phyloP scores from a whole-genome alignment of 2,113 vertebrate species.

The Carlito syrichta region DNA sequence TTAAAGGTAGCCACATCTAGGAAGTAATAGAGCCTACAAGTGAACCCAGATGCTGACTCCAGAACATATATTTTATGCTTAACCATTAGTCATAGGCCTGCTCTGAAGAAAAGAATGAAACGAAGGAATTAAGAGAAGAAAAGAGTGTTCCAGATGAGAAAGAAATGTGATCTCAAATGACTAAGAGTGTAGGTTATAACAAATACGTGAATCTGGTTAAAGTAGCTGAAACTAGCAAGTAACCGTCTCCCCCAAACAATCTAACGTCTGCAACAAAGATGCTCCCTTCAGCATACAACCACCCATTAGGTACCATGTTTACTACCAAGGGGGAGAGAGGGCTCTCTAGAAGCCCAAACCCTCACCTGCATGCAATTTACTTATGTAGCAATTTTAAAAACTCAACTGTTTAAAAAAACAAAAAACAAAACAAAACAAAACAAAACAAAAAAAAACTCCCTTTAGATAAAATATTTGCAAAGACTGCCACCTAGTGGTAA shows the following conservation, averaged over 20 bases:
- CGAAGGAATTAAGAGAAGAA: not conserved
- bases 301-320: no score
- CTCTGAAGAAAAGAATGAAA: not conserved
- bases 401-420: no score
- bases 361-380: no score
- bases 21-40: not conserved
- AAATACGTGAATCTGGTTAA: not conserved
- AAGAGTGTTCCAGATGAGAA: not conserved
- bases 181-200: not conserved
- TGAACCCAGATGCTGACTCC: not conserved
- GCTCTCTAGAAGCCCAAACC: no score
- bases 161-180: not conserved
- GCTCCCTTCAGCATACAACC: no score
- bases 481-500: conserved; percentile 70
- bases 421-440: no score
- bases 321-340: no score
- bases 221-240: not conserved
- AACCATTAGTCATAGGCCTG: not conserved
- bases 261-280: not conserved
- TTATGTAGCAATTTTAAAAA: no score
- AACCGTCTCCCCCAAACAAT: not conserved
- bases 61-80: not conserved
- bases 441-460: not conserved
- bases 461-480: conserved; percentile 53
- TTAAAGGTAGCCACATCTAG: not conserved